phyloP scores from a whole-genome alignment of 2,888 invertebrate species.

The Endotricha flammealis region DNA sequence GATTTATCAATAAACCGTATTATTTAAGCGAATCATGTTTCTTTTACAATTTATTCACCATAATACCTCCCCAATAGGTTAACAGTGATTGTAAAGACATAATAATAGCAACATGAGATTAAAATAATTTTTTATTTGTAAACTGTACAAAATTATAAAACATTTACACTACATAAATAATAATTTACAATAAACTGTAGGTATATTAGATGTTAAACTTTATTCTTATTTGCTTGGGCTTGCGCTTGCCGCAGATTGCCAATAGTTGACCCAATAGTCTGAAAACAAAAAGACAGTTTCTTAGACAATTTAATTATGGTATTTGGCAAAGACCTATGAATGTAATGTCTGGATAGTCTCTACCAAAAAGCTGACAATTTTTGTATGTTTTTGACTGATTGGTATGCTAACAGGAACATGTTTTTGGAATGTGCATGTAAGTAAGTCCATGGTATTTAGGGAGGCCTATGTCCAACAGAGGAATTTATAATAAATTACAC shows the following conservation, averaged over 20 bases:
- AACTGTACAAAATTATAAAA: slow-evolving; percentile 50
- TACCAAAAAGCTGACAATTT: no score
- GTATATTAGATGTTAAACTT: slow-evolving; percentile 18
- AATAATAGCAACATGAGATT: background rate
- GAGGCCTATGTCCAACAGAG: background rate
- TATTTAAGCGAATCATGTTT: background rate
- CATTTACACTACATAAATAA: slow-evolving; percentile 23
- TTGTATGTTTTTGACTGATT: background rate
- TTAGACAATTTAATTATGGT: slow-evolving; percentile 7
- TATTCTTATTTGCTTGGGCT: slow-evolving; percentile 35
- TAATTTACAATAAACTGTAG: slow-evolving; percentile 8
- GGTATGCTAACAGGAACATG: background rate
- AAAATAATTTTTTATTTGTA: slow-evolving; percentile 22
- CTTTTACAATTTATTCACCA: background rate
- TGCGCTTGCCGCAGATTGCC: slow-evolving; percentile 43
- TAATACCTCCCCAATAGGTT: no score
- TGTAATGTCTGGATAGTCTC: no score
- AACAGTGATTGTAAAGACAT: no score
- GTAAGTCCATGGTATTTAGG: background rate
- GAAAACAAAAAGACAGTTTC: slow-evolving; percentile 31
- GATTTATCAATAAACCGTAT: background rate
- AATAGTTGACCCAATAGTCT: slow-evolving; percentile 58
- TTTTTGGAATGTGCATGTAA: background rate
- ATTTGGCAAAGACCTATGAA: no score
- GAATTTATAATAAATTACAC: no score